phyloP scores from a whole-genome alignment of 2,888 invertebrate species.

The Lepetodrilus schrolli region DNA sequence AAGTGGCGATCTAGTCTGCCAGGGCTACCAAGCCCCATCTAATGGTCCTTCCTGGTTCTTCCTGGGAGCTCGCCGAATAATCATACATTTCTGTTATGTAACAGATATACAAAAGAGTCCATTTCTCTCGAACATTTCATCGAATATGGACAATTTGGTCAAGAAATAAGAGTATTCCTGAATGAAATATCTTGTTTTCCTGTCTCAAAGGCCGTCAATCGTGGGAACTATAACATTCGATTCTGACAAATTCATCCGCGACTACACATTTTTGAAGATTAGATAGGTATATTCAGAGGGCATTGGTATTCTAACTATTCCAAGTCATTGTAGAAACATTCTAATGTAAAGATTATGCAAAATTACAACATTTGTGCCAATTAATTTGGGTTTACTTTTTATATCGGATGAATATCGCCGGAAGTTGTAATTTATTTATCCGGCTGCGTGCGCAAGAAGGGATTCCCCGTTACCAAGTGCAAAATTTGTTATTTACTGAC shows the following conservation, averaged over 20 bases:
- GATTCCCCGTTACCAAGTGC: constrained; percentile 60
- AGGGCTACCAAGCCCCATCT: constrained; percentile 38
- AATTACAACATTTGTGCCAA: too few relatives aligned
- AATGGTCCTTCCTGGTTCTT: constrained; percentile 37
- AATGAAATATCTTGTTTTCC: constrained; percentile 27
- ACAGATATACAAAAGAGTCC: neutral
- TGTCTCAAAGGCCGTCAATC: constrained; percentile 25
- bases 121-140: constrained; percentile 19
- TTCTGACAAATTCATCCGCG: constrained; percentile 22
- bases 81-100: constrained; percentile 27
- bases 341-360: too few relatives aligned
- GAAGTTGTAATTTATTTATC: constrained; percentile 48
- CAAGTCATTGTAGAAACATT: too few relatives aligned
- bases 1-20: constrained; percentile 28
- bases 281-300: neutral
- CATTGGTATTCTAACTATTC: too few relatives aligned
- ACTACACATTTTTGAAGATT: neutral
- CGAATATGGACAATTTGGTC: constrained; percentile 4
- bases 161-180: constrained; percentile 27
- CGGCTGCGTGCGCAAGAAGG: constrained; percentile 62
- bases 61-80: constrained; percentile 28
- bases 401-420: constrained; percentile 44
- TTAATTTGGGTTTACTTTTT: constrained; percentile 37
- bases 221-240: constrained; percentile 29
- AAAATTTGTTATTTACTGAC: constrained; percentile 31